Evolutionary conservation across 2,888 invertebrate species (phyloP).

Genomic region (Yponomeuta cagnagella): DNA sequence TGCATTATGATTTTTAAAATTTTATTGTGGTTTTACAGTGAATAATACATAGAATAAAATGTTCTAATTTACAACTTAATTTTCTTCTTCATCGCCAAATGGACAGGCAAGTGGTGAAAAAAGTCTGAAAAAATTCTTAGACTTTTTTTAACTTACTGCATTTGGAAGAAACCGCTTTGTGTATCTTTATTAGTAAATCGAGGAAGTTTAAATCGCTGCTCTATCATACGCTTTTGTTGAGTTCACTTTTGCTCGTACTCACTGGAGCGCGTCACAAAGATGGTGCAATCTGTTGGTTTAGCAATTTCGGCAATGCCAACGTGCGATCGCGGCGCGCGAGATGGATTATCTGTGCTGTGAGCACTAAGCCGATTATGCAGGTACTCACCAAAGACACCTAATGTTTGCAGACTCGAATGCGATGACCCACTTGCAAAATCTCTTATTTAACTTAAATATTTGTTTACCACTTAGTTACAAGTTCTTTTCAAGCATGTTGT

Average conservation of each 20-base stretch:
- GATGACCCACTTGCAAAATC: background rate
- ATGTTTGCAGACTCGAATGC: background rate
- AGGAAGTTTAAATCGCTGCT: background rate
- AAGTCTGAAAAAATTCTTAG: no score
- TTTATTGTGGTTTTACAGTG: no score
- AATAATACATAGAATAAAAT: no score
- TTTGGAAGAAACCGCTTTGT: no score
- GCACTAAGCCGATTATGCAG: background rate
- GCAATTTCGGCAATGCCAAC: background rate
- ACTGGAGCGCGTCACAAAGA: background rate
- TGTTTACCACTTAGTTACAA: background rate
- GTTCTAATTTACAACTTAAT: no score
- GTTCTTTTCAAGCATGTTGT: background rate
- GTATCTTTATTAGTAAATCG: no score
- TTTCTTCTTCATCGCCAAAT: no score
- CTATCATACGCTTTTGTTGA: background rate
- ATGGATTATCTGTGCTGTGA: background rate
- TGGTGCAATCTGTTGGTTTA: background rate
- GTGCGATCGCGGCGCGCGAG: background rate
- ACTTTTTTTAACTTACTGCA: no score
- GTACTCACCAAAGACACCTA: background rate
- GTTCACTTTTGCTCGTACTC: background rate
- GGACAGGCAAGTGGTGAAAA: no score
- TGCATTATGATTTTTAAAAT: no score
- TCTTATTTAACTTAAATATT: constrained; percentile 2